These are phyloP conservation scores for Excalfactoria chinensis DNA, from an alignment of 2,113 vertebrate species.

Conservation along the genomic window DNA sequence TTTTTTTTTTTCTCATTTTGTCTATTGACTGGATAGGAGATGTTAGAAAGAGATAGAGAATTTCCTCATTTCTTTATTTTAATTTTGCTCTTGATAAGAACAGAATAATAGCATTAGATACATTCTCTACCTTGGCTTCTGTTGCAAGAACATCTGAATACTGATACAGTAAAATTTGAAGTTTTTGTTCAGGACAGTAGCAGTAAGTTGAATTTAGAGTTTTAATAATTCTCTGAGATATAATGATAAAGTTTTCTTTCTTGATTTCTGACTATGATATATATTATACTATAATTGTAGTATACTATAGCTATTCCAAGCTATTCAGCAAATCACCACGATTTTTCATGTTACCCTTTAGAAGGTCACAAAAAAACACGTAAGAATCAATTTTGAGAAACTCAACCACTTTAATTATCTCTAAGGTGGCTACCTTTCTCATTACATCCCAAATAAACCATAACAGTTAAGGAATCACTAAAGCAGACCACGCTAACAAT, in stretches of 20 bases:
- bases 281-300: too few species aligned
- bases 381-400: conserved; percentile 4
- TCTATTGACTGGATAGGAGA: not conserved
- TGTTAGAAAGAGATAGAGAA: not conserved
- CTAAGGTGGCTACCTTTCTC: not conserved
- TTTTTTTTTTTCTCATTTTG: not conserved
- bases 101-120: not conserved
- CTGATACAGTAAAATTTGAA: not conserved
- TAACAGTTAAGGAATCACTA: not conserved
- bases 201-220: not conserved
- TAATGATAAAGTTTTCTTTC: not conserved
- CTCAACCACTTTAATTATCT: not conserved
- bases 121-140: not conserved
- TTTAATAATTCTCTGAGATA: not conserved
- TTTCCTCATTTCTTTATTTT: not conserved
- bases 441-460: not conserved
- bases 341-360: not conserved
- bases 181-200: not conserved
- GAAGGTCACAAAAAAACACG: not conserved
- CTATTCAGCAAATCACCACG: not conserved
- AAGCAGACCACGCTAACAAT: not conserved
- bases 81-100: not conserved
- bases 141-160: not conserved
- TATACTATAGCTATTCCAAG: not conserved
- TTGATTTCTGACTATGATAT: not conserved